These are phyloP conservation scores for Musca domestica DNA, from an alignment of 1,140 invertebrate genomes.

Conservation along the genomic window DNA sequence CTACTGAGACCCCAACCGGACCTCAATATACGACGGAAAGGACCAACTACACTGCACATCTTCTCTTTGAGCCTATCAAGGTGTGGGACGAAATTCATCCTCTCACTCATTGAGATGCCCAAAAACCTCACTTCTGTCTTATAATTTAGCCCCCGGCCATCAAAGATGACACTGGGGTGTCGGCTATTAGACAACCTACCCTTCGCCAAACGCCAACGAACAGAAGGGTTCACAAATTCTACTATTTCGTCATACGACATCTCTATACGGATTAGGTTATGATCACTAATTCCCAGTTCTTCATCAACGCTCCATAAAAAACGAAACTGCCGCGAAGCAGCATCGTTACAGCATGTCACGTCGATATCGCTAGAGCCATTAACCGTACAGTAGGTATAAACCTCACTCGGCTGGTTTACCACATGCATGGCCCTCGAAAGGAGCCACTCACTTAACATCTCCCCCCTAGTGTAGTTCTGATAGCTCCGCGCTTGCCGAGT, in stretches of 20 bases:
- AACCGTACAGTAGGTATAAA: conserved; percentile 6
- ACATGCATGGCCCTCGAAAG: not conserved
- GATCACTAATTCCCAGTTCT: no score
- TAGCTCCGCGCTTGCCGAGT: not conserved
- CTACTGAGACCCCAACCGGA: conserved; percentile 19
- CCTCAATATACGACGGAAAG: not conserved
- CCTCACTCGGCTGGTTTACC: conserved; percentile 23
- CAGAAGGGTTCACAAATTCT: no score
- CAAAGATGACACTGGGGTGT: not conserved
- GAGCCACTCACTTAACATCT: no score
- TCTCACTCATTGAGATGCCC: not conserved
- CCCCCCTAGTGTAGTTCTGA: not conserved
- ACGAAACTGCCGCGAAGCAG: no score
- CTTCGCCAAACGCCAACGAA: not conserved
- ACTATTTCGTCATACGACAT: no score
- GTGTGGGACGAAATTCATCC: not conserved
- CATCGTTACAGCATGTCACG: no score
- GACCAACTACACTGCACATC: not conserved
- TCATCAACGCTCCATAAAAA: no score
- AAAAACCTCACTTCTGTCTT: not conserved
- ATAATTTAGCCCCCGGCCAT: not conserved
- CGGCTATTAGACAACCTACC: not conserved
- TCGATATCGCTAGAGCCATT: not conserved
- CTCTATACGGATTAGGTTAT: no score
- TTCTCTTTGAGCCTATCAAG: not conserved